A percentile compares a stretch with the other conserved stretches of the same genome.
Conservation (phyloP, 2,888 invertebrate genomes). For the Criorhina ranunculi region DNA sequence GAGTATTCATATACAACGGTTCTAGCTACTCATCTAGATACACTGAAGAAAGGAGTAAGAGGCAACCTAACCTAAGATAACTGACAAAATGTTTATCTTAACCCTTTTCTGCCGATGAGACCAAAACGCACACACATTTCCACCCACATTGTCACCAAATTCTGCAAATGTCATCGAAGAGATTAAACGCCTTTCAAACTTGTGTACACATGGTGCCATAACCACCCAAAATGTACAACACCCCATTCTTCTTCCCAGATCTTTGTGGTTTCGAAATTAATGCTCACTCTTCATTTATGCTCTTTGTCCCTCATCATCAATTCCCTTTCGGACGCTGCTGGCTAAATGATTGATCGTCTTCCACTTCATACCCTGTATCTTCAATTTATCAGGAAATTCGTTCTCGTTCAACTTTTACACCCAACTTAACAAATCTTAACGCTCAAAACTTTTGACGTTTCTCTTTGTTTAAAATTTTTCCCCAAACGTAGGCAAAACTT, state of each 20-base stretch:
- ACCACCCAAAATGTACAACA: neutral
- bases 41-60: no score
- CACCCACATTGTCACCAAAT: neutral
- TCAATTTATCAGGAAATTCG: conserved; percentile 22
- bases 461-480: conserved; percentile 32
- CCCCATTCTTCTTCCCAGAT: conserved; percentile 5
- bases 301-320: neutral
- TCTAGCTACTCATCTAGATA: no score
- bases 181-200: conserved; percentile 1
- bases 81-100: no score
- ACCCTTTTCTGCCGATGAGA: no score
- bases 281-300: conserved; percentile 20
- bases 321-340: neutral
- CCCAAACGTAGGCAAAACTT: conserved; percentile 43
- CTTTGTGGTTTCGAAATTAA: neutral
- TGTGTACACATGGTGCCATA: neutral
- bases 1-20: no score
- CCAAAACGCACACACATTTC: neutral
- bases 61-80: no score
- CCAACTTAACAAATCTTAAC: conserved; percentile 40
- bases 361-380: neutral
- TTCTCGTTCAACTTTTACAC: neutral
- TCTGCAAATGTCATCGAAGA: neutral
- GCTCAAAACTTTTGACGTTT: conserved; percentile 45
- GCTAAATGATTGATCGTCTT: conserved; percentile 53